phyloP scores from a whole-genome alignment of 2,888 invertebrate genomes.

The Philonicus albiceps region DNA sequence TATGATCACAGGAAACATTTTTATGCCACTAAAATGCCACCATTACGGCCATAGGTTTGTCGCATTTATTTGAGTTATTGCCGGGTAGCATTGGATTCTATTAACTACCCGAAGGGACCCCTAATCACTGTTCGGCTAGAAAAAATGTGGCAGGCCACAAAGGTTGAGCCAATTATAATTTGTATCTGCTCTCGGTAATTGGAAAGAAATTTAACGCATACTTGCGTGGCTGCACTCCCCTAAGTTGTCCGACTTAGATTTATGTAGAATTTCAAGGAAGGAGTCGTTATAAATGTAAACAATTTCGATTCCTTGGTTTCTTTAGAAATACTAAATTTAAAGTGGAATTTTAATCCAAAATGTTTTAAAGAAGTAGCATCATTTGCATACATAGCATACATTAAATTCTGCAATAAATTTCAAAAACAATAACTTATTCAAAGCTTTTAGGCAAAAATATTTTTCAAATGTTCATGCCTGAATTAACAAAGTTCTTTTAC shows the following conservation, averaged over 20 bases:
- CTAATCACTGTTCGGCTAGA: conserved; percentile 6
- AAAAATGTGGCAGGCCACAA: conserved; percentile 39
- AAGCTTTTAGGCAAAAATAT: no score
- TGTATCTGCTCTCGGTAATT: conserved; percentile 46
- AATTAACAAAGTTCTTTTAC: no score
- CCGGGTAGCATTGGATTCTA: background rate
- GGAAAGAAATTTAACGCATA: conserved; percentile 41
- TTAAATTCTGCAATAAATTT: no score
- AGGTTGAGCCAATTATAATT: conserved; percentile 48
- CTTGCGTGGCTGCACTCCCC: conserved; percentile 18
- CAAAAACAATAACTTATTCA: no score
- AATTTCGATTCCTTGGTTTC: background rate
- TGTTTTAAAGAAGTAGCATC: no score
- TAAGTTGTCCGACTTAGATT: background rate
- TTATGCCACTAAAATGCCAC: background rate
- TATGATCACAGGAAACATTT: conserved; percentile 2
- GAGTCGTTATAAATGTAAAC: background rate
- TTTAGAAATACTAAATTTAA: background rate
- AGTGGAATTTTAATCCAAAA: background rate
- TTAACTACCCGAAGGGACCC: background rate
- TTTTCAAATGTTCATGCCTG: no score
- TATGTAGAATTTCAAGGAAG: background rate
- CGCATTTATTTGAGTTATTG: conserved; percentile 40
- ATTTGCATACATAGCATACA: no score
- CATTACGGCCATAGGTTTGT: conserved; percentile 24